phyloP scores from a whole-genome alignment of 2,888 invertebrate genomes.

The Aethes cnicana region DNA sequence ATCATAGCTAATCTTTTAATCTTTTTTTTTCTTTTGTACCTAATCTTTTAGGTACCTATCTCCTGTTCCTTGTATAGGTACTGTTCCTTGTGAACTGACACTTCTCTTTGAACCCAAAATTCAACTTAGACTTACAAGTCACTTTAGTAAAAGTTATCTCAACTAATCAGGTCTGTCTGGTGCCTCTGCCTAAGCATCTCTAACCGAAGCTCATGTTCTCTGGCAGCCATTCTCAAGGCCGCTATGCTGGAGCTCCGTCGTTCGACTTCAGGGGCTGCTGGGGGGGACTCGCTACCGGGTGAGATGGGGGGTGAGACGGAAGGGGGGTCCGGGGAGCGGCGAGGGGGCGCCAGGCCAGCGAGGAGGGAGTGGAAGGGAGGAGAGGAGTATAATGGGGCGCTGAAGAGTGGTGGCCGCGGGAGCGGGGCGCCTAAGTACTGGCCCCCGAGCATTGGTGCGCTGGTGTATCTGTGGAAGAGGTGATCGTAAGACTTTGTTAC shows the following conservation, averaged over 20 bases:
- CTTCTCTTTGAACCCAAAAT: too few relatives aligned
- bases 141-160: slow-evolving; percentile 63
- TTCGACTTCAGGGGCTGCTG: slow-evolving; percentile 87
- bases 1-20: too few relatives aligned
- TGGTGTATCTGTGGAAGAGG: slow-evolving; percentile 58
- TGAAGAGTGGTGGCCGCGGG: slow-evolving; percentile 78
- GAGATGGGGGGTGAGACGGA: slow-evolving; percentile 81
- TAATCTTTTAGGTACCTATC: too few relatives aligned
- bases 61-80: too few relatives aligned
- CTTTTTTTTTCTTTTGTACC: too few relatives aligned
- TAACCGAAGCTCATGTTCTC: slow-evolving; percentile 93
- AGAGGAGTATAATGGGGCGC: slow-evolving; percentile 86
- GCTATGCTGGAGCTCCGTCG: slow-evolving; percentile 94
- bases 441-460: slow-evolving; percentile 63
- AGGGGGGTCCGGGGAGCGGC: slow-evolving; percentile 70
- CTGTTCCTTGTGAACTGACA: too few relatives aligned
- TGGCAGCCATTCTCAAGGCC: slow-evolving; percentile 91
- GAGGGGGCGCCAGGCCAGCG: slow-evolving; percentile 73
- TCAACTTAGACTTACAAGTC: too few relatives aligned
- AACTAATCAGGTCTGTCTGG: slow-evolving; percentile 89
- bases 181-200: slow-evolving; percentile 91
- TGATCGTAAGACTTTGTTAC: too few relatives aligned
- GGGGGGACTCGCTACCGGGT: slow-evolving; percentile 79
- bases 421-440: slow-evolving; percentile 80
- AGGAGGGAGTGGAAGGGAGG: slow-evolving; percentile 72